Evolutionary conservation across 1,140 invertebrate genomes (phyloP), one percentile per base, ranked within the genome.

Genomic region (Diorhabda carinulata): DNA sequence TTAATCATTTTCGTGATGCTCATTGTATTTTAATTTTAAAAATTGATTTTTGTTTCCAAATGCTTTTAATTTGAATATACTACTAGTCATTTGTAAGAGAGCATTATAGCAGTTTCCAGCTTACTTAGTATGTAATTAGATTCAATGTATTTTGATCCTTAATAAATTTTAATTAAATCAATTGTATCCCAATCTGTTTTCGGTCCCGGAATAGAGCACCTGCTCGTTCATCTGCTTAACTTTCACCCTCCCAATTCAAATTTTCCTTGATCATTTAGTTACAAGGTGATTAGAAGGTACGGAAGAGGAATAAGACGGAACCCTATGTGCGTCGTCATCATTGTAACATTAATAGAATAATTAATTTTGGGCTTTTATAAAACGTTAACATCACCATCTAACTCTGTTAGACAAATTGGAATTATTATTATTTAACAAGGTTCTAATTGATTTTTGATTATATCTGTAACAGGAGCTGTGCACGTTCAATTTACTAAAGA

Each of bases 311-410:
- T 8, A n/a, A 52, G 47, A n/a, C n/a, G n/a, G 47, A 52, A n/a
- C 47, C n/a, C 4, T 52, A 52, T n/a, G 2, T 9, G 47, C 47
- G 47, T 52, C 47, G n/a, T n/a, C 47, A 6, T 52, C n/a, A 52
- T 52, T 52, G 47, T 52, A n/a, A n/a, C 47, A 52, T n/a, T 52
- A 52, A 52, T 52, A 52, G 47, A 52, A 52, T 52, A 52, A 52
- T 52, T 52, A 52, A 52, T 52, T 52, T 52, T 52, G n/a, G 47
- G 47, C 47, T 52, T 52, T 52, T 52, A 52, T 52, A 52, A 52
- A 52, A 52, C 47, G 47, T 52, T 52, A 52, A 52, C 47, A 52
- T 52, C 47, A 4, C 47, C 47, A 52, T 52, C n/a, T 52, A 52
- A 8, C 47, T 52, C 47, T 52, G 47, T 52, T 52, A 52, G 47